A percentile compares a stretch with the other conserved stretches of the same genome.
phyloP scores from a whole-genome alignment of 2,888 invertebrate genomes.

The Epinotia demarniana region DNA sequence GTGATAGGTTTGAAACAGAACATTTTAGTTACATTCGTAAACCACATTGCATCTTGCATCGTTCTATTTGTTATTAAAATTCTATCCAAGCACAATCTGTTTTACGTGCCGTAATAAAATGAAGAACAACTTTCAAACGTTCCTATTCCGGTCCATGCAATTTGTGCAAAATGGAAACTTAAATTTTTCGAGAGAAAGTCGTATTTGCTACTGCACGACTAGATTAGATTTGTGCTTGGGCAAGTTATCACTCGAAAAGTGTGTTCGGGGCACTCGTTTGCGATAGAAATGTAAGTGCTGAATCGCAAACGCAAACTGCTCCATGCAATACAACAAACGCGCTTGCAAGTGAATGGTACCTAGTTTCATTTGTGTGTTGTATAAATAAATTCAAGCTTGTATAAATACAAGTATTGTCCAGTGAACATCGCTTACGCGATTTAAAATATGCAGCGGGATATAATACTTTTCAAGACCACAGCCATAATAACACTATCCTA shows the following conservation, averaged over 20 bases:
- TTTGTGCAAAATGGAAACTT: slow-evolving; percentile 22
- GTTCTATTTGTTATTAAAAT: slow-evolving; percentile 24
- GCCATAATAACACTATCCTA: too few species aligned
- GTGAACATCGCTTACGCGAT: background rate
- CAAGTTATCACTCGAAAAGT: slow-evolving; percentile 36
- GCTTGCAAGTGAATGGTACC: slow-evolving; percentile 23
- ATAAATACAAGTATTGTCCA: background rate
- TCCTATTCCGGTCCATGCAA: slow-evolving; percentile 6
- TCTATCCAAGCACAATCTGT: slow-evolving; percentile 30
- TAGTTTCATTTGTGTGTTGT: slow-evolving; percentile 12
- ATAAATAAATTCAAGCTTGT: slow-evolving; percentile 18
- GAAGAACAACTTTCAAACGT: slow-evolving; percentile 16
- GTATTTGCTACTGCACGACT: slow-evolving; percentile 11
- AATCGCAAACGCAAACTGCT: slow-evolving; percentile 31
- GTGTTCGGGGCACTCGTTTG: slow-evolving; percentile 30
- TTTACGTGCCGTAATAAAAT: slow-evolving; percentile 30
- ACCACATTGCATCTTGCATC: slow-evolving; percentile 15
- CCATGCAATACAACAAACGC: slow-evolving; percentile 24
- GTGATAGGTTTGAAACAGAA: slow-evolving; percentile 1
- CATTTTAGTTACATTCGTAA: background rate
- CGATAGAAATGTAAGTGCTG: slow-evolving; percentile 30
- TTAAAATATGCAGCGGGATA: background rate
- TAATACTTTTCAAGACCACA: background rate
- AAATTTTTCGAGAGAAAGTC: slow-evolving; percentile 10
- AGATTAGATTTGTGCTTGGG: slow-evolving; percentile 20